phyloP scores from a whole-genome alignment of 2,797 vertebrate genomes.

The Acrossocheilus fasciatus region DNA sequence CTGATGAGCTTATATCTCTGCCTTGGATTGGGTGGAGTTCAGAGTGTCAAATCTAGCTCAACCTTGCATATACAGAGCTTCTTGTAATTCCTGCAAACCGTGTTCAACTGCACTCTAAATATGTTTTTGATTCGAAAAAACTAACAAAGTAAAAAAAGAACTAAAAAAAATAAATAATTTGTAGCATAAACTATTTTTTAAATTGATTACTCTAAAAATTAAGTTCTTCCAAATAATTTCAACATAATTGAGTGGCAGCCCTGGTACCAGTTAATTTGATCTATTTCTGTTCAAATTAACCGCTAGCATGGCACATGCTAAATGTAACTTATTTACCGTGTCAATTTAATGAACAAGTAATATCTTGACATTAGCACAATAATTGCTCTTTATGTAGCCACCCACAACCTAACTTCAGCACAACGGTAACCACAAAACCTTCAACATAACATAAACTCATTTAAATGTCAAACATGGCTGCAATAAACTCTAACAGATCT shows the following conservation, averaged over 20 bases:
- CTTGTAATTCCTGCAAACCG: constrained; percentile 6
- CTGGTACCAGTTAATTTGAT: neutral
- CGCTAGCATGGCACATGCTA: neutral
- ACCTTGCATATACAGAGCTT: neutral
- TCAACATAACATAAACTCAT: neutral
- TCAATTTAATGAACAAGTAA: neutral
- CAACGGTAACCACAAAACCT: neutral
- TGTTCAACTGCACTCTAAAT: neutral
- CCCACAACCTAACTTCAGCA: constrained; percentile 4
- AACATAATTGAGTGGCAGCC: neutral
- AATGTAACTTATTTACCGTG: constrained; percentile 5
- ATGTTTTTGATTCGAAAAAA: neutral
- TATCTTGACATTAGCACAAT: neutral
- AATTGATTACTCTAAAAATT: neutral
- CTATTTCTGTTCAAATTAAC: constrained; percentile 1
- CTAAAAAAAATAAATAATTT: neutral
- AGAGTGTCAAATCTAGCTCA: neutral
- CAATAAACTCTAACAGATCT: neutral
- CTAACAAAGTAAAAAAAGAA: too few species aligned
- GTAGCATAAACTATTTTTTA: neutral
- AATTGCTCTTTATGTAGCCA: neutral
- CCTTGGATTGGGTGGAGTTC: neutral
- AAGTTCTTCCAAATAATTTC: neutral
- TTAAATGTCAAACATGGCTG: neutral
- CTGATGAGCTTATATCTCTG: neutral